A percentile compares a stretch with the other conserved stretches of the same genome.
Evolutionary conservation across 2,797 vertebrate species (phyloP).

Genomic region (Macrochelys suwanniensis): DNA sequence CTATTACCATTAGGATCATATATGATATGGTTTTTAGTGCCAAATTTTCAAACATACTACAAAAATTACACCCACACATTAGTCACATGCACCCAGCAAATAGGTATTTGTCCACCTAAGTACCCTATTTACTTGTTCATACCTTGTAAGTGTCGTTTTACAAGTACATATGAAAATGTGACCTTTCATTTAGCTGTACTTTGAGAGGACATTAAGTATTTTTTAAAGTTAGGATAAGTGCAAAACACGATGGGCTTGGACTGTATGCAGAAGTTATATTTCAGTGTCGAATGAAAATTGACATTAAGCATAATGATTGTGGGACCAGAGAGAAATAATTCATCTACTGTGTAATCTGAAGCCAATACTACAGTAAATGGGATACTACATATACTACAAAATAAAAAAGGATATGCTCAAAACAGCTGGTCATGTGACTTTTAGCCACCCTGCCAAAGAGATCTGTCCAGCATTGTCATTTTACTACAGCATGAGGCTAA

Average conservation of each 20-base stretch:
- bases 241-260: not conserved
- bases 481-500: not conserved
- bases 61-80: conserved; percentile 11
- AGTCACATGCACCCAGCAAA: not conserved
- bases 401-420: not conserved
- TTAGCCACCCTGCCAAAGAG: conserved; percentile 4
- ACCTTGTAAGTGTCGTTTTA: conserved; percentile 54
- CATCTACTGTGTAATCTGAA: not conserved
- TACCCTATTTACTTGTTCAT: not conserved
- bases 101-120: not conserved
- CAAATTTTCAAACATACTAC: not conserved
- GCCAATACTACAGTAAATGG: not conserved
- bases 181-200: conserved; percentile 37
- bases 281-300: not conserved
- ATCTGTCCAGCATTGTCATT: not conserved
- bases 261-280: not conserved
- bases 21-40: not conserved
- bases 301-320: not conserved
- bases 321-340: not conserved
- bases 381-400: not conserved
- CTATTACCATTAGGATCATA: not conserved
- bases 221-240: conserved; percentile 41
- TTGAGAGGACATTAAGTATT: conserved; percentile 48
- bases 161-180: conserved; percentile 41
- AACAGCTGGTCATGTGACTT: not conserved